These are phyloP conservation scores for Otocyon megalotis DNA, from an alignment of 2,113 vertebrate species.

Conservation along the genomic window DNA sequence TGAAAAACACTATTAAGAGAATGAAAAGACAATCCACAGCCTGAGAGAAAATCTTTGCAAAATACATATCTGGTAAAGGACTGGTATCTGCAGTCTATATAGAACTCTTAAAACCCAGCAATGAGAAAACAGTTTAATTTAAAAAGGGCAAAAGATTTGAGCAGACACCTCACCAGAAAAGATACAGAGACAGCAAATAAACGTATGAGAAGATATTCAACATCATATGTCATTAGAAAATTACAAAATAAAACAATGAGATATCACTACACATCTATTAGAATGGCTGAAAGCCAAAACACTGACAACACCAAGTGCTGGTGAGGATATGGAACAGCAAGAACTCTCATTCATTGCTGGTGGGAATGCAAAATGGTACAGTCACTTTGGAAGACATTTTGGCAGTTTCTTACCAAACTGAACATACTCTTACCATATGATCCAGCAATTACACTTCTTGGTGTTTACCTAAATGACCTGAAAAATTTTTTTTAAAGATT, in stretches of 20 bases:
- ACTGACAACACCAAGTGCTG: background rate
- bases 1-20: constrained; percentile 33
- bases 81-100: background rate
- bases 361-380: background rate
- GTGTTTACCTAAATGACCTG: background rate
- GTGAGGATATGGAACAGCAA: background rate
- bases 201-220: background rate
- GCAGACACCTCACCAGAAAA: background rate
- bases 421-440: background rate
- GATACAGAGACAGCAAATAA: background rate
- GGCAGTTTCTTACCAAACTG: constrained; percentile 3
- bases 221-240: background rate
- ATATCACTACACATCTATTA: background rate
- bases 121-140: background rate
- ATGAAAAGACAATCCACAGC: background rate
- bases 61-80: background rate
- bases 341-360: background rate
- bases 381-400: background rate
- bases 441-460: background rate
- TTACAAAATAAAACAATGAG: constrained; percentile 19
- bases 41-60: constrained; percentile 25
- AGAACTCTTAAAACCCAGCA: constrained; percentile 5
- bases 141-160: background rate
- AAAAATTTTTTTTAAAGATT: background rate
- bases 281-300: background rate